Evolutionary conservation across 1,140 invertebrate genomes (phyloP).

Genomic region (Macrobrachium nipponense): DNA sequence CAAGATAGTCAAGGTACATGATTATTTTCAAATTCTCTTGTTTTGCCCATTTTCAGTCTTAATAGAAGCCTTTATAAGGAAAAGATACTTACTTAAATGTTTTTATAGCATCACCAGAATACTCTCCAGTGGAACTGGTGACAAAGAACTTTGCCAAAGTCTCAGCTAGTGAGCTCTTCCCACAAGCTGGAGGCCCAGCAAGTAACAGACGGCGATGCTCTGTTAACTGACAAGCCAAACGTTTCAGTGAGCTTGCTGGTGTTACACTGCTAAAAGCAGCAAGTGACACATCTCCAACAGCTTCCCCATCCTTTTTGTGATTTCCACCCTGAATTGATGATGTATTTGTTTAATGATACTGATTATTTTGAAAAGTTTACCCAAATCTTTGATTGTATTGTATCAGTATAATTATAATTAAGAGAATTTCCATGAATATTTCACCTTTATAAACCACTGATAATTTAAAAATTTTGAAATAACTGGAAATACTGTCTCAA

Average conservation of each 20-base stretch:
- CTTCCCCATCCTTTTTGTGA: constrained; percentile 41
- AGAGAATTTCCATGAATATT: neutral
- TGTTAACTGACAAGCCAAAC: constrained; percentile 33
- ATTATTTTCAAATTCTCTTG: too few species aligned
- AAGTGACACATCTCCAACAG: constrained; percentile 28
- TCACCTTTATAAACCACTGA: neutral
- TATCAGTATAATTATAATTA: neutral
- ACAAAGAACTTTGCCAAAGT: constrained; percentile 46
- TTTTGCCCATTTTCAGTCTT: too few species aligned
- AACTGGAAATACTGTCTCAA: neutral
- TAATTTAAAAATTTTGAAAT: neutral
- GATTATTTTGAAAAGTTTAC: neutral
- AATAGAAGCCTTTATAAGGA: too few species aligned
- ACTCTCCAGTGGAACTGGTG: constrained; percentile 23
- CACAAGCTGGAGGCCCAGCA: constrained; percentile 48
- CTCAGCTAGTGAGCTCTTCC: constrained; percentile 51
- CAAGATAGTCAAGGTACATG: neutral
- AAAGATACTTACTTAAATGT: constrained; percentile 36
- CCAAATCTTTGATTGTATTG: neutral
- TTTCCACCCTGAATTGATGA: constrained; percentile 24
- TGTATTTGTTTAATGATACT: too few species aligned
- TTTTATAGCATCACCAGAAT: constrained; percentile 36
- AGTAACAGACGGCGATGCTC: constrained; percentile 52
- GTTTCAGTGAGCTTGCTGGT: constrained; percentile 30
- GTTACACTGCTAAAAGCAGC: constrained; percentile 37